phyloP scores from a whole-genome alignment of 2,797 vertebrate species.

The Poeciliopsis infans region DNA sequence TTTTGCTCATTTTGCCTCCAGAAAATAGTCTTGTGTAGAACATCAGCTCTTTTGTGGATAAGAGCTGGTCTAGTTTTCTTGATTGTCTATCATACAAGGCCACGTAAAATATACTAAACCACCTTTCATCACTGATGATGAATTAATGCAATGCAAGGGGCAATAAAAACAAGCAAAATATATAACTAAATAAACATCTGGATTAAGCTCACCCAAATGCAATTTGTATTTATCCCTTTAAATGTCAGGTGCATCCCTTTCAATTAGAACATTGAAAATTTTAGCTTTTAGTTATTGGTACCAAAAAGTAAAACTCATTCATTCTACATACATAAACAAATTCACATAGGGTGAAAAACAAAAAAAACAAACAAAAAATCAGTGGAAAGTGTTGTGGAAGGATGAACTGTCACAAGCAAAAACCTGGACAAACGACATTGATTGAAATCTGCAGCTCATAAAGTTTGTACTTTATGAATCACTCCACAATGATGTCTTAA shows the following conservation, averaged over 20 bases:
- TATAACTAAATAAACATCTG: neutral
- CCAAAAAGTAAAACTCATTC: neutral
- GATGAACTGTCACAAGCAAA: neutral
- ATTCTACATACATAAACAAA: neutral
- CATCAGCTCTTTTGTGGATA: neutral
- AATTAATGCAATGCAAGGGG: neutral
- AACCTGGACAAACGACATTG: neutral
- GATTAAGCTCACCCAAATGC: neutral
- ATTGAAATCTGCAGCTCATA: neutral
- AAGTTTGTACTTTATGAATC: neutral
- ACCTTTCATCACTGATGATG: neutral
- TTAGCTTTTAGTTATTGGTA: neutral
- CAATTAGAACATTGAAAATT: neutral
- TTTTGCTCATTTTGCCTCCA: neutral
- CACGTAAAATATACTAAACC: neutral
- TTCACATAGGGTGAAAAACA: neutral
- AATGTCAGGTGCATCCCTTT: neutral
- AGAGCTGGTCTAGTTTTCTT: neutral
- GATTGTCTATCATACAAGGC: slow-evolving; percentile 12
- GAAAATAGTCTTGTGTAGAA: neutral
- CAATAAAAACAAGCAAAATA: neutral
- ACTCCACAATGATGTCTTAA: neutral
- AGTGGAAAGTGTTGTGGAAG: neutral
- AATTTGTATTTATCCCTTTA: neutral
- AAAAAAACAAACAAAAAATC: neutral